These are phyloP conservation scores for Rachycentron canadum DNA, from an alignment of 2,797 vertebrate genomes.

Conservation along the genomic window DNA sequence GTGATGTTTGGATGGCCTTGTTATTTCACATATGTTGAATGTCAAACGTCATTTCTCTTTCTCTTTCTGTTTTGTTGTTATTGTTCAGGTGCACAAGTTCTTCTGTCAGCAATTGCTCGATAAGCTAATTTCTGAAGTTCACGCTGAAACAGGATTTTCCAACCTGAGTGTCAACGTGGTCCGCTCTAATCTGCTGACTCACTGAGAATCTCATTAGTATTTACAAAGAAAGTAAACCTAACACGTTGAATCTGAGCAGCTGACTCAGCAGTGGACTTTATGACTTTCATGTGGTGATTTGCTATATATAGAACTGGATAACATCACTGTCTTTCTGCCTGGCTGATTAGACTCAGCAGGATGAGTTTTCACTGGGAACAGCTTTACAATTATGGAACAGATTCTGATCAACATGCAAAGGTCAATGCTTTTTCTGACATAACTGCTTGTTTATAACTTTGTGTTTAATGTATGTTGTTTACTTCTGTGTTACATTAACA, in stretches of 20 bases:
- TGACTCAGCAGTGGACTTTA: constrained; percentile 58
- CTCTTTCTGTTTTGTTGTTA: constrained; percentile 7
- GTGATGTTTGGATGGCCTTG: neutral
- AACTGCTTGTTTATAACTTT: neutral
- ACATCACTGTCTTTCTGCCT: constrained; percentile 39
- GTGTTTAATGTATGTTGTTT: neutral
- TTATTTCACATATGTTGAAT: constrained; percentile 17
- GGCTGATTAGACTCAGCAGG: constrained; percentile 37
- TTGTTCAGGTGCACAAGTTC: constrained; percentile 9
- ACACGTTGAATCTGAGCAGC: constrained; percentile 22
- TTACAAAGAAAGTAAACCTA: constrained; percentile 39
- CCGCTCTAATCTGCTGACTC: constrained; percentile 62
- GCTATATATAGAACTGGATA: constrained; percentile 45
- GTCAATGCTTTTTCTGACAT: neutral
- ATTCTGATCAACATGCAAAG: constrained; percentile 2
- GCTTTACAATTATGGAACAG: neutral
- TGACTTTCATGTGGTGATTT: constrained; percentile 53
- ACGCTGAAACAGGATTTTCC: constrained; percentile 48
- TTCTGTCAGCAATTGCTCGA: constrained; percentile 1
- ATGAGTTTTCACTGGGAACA: neutral
- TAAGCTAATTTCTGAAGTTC: constrained; percentile 37
- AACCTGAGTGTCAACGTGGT: constrained; percentile 21
- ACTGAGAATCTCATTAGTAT: constrained; percentile 25
- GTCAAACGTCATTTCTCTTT: neutral
- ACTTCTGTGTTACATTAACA: neutral